Percentiles rank a stretch among this genome's conserved stretches.
Conservation (phyloP, 1,140 invertebrate species). For the Pogonomyrmex barbatus region DNA sequence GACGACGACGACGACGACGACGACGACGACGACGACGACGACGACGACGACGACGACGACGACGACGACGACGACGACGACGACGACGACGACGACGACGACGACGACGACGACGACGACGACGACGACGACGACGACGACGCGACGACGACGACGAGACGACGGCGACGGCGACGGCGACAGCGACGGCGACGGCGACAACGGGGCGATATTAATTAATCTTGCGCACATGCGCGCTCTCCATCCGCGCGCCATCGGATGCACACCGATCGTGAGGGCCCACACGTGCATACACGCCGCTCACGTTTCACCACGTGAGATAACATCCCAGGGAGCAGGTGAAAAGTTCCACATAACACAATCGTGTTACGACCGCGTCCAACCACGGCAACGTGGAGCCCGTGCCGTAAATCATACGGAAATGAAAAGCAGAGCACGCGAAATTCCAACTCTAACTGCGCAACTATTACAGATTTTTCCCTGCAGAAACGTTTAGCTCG, state of each 20-base stretch:
- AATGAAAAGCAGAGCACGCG: slow-evolving; percentile 44
- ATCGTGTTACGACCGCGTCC: slow-evolving; percentile 53
- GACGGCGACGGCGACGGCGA: no score
- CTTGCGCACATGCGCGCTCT: slow-evolving; percentile 57
- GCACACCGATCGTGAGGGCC: slow-evolving; percentile 4
- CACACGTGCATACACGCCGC: slow-evolving; percentile 46
- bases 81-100: slow-evolving; percentile 63
- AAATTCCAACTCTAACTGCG: not conserved
- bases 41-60: slow-evolving; percentile 56
- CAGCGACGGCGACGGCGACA: slow-evolving; percentile 53
- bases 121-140: slow-evolving; percentile 57
- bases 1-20: slow-evolving; percentile 54
- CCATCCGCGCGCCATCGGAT: slow-evolving; percentile 67
- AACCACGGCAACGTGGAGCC: not conserved
- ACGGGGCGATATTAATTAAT: slow-evolving; percentile 83
- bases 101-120: slow-evolving; percentile 40
- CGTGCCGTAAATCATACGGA: slow-evolving; percentile 49
- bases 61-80: slow-evolving; percentile 37
- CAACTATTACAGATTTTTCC: slow-evolving; percentile 12
- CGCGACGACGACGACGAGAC: slow-evolving; percentile 50
- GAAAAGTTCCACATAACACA: slow-evolving; percentile 59
- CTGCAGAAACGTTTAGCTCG: not conserved
- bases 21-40: slow-evolving; percentile 56
- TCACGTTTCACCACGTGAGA: slow-evolving; percentile 69
- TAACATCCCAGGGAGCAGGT: slow-evolving; percentile 68